Percentiles rank a stretch among this genome's conserved stretches.
Conservation (phyloP, 2,888 invertebrate genomes). For the Zelleria hepariella region DNA sequence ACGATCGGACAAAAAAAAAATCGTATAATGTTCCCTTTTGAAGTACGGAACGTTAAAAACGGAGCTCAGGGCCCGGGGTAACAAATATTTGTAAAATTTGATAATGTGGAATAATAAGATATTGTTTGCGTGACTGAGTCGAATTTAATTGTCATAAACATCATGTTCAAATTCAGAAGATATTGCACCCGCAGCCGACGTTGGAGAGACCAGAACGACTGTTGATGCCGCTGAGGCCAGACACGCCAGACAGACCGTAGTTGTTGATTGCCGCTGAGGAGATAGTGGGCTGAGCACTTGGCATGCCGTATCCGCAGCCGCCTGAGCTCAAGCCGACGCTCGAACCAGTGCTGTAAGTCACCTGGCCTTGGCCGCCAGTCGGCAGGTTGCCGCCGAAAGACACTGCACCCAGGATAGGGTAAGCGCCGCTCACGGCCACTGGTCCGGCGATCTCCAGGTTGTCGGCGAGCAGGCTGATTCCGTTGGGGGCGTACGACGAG, state of each 20-base stretch:
- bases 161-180: not conserved
- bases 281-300: not conserved
- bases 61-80: too few relatives aligned
- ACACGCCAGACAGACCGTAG: not conserved
- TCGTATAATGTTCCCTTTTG: too few relatives aligned
- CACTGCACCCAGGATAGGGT: slow-evolving; percentile 20
- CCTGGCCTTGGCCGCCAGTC: not conserved
- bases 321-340: not conserved
- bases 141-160: not conserved
- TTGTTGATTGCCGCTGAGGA: not conserved
- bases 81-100: too few relatives aligned
- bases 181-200: not conserved
- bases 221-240: not conserved
- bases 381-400: slow-evolving; percentile 21
- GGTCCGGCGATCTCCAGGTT: slow-evolving; percentile 19
- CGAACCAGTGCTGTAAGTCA: not conserved
- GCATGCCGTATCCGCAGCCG: not conserved
- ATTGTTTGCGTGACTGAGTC: not conserved
- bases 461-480: slow-evolving; percentile 29
- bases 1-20: too few relatives aligned
- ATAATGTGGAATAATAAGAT: not conserved
- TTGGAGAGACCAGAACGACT: not conserved
- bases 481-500: slow-evolving; percentile 30
- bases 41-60: too few relatives aligned
- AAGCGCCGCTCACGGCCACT: slow-evolving; percentile 14